Evolutionary conservation across 2,113 vertebrate genomes (phyloP).

Genomic region (Neotoma lepida): DNA sequence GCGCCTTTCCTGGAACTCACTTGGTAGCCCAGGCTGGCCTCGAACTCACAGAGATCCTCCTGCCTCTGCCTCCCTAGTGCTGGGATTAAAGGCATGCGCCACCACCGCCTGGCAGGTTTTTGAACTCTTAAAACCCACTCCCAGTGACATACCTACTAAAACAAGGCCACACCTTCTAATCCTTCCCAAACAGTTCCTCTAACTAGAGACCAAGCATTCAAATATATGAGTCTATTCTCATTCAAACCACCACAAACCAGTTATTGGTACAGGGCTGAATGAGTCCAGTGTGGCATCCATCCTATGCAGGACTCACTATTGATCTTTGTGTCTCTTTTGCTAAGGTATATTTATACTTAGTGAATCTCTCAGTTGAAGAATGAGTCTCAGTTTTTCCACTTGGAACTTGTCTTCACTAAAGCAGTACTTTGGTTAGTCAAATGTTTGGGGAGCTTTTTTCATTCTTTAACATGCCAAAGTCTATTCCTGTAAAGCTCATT

Average conservation of each 20-base stretch:
- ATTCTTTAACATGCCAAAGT: background rate
- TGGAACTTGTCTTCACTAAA: background rate
- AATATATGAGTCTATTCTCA: no score
- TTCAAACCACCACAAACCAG: background rate
- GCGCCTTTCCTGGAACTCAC: no score
- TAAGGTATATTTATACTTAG: background rate
- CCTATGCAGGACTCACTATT: background rate
- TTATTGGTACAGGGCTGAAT: background rate
- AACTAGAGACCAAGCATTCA: background rate
- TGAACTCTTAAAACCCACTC: background rate
- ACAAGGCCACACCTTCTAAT: background rate
- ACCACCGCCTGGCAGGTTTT: no score
- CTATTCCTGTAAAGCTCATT: constrained; percentile 46
- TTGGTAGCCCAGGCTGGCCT: no score
- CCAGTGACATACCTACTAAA: background rate
- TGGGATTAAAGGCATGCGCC: no score
- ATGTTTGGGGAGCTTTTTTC: background rate
- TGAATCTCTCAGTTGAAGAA: background rate
- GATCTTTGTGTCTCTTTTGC: background rate
- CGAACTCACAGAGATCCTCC: no score
- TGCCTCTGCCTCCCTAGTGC: no score
- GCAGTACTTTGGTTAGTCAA: background rate
- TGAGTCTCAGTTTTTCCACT: background rate
- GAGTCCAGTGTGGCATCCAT: background rate
- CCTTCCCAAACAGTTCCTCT: background rate